Base-by-base conservation (phyloP, 2,113 vertebrate genomes). In the Hystrix cristata region DNA sequence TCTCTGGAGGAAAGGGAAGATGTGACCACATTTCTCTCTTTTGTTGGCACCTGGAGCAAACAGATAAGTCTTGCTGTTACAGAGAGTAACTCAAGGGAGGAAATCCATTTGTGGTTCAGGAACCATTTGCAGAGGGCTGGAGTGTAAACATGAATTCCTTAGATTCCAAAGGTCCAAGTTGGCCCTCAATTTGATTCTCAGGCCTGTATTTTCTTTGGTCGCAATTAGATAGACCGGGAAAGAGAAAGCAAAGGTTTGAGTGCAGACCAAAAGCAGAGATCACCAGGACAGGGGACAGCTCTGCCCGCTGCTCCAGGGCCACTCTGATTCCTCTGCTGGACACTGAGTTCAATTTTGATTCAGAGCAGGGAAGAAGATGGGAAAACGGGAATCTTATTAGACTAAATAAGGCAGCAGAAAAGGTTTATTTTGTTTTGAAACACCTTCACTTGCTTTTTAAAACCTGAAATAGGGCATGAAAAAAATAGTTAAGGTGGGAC, bases 1-100 rank as follows among this genome's bases (percentile, higher is more conserved):
- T 93, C 31, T 87, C 83, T 51, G 62, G 83, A 82, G 57, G 55
- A 95, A 89, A 95, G 62, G 2, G 27, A 90, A 91, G 21, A 67
- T 79, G 53, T 16, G 34, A 84, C 53, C 71, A 76, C 71, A 86
- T 12, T 64, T 89, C 29, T 96, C 67, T 83, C 16, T 81, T 76
- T 29, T 62, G n/a, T 59, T 55, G 69, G 23, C 46, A 9, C 15
- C 89, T 57, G 25, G 65, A 93, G 76, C 3, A 46, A 74, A 94
- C 34, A 65, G 59, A 85, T 62, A 59, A 19, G 55, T 64, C 53
- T 76, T 16, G 76, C 53, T 82, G 60, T 71, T 34, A 29, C 3
- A 25, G 60, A 71, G 51, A 72, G 25, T 60, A 23, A 51, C 38
- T 27, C 23, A 48, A 85, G 64, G n/a, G 25, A 38, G 62, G 64